These are phyloP conservation scores for Rhipidura dahli DNA, from an alignment of 2,113 vertebrate species.

Conservation along the genomic window DNA sequence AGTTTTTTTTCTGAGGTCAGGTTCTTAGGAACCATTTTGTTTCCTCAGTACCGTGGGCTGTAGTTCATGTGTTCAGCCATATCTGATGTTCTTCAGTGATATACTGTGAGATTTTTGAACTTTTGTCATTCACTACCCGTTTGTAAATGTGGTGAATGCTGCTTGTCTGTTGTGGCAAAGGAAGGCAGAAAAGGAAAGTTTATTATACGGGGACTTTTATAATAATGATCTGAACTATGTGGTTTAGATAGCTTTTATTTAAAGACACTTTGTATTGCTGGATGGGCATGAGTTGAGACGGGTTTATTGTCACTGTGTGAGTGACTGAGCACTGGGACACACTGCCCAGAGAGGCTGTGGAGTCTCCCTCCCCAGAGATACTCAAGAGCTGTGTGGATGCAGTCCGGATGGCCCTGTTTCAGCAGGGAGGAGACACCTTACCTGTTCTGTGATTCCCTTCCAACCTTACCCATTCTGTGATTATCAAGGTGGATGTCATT, in stretches of 20 bases:
- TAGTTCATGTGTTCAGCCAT: neutral
- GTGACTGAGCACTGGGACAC: neutral
- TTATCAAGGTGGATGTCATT: neutral
- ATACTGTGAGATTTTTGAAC: neutral
- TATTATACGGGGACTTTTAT: neutral
- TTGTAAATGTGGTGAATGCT: neutral
- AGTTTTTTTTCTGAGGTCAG: neutral
- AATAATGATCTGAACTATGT: neutral
- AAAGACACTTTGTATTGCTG: neutral
- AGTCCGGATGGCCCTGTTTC: too few species aligned
- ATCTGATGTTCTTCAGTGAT: neutral
- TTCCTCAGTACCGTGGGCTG: neutral
- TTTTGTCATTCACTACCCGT: neutral
- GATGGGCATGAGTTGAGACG: neutral
- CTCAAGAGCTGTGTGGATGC: neutral
- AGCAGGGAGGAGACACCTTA: neutral
- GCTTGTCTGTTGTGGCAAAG: neutral
- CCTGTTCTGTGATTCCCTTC: neutral
- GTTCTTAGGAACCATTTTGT: neutral
- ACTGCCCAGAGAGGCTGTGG: neutral
- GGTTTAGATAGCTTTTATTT: neutral
- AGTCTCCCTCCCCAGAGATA: neutral
- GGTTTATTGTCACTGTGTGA: neutral
- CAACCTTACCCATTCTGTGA: neutral
- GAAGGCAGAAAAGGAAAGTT: neutral